A percentile compares a stretch with the other conserved stretches of the same genome.
phyloP scores from a whole-genome alignment of 1,140 invertebrate species.

The Eufriesea mexicana region DNA sequence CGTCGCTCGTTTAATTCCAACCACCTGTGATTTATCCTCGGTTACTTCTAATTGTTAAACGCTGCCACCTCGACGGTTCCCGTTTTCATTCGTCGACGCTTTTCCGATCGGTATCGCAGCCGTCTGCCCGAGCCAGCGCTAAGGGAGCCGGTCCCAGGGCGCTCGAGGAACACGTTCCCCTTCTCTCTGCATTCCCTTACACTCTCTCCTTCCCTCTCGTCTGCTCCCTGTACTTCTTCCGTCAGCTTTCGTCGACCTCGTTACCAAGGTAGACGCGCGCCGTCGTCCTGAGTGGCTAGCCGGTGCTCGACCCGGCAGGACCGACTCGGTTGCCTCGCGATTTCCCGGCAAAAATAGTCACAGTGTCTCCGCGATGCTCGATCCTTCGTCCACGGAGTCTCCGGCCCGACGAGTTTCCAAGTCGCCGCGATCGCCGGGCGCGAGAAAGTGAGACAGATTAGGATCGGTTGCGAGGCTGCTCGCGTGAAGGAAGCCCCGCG shows the following conservation, averaged over 20 bases:
- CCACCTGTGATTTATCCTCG: neutral
- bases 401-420: neutral
- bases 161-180: slow-evolving; percentile 31
- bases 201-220: slow-evolving; percentile 16
- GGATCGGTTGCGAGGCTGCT: neutral
- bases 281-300: slow-evolving; percentile 46
- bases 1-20: neutral
- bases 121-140: slow-evolving; percentile 17
- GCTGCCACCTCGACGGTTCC: neutral
- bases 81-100: neutral
- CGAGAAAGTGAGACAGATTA: slow-evolving; percentile 12
- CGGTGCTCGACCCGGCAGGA: neutral
- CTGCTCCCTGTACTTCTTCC: slow-evolving; percentile 33
- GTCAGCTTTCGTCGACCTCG: slow-evolving; percentile 62
- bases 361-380: too few relatives aligned
- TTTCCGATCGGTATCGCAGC: slow-evolving; percentile 11
- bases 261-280: slow-evolving; percentile 59
- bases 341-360: too few relatives aligned
- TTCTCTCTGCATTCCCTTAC: slow-evolving; percentile 32
- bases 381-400: too few relatives aligned
- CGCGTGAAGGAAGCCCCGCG: neutral
- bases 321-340: neutral
- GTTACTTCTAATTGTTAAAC: neutral
- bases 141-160: slow-evolving; percentile 22
- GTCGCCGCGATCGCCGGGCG: neutral